Evolutionary conservation across 2,888 invertebrate species (phyloP).

Genomic region (Hydropsyche betteni): DNA sequence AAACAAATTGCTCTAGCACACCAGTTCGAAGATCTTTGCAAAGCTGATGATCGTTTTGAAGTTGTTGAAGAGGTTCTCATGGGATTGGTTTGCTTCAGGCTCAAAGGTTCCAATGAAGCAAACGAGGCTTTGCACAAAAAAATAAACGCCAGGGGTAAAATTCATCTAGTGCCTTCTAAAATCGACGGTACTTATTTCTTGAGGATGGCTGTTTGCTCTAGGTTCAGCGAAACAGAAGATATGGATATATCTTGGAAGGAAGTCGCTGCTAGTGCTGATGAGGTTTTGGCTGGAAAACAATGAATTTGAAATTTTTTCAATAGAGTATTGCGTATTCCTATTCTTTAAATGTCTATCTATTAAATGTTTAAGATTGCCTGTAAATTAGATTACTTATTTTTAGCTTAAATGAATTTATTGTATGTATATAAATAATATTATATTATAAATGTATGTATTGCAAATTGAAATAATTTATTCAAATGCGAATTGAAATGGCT

Average conservation of each 20-base stretch:
- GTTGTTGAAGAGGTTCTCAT: constrained; percentile 88
- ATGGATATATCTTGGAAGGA: constrained; percentile 89
- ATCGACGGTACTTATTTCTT: constrained; percentile 86
- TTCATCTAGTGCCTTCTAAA: constrained; percentile 92
- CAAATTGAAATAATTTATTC: not conserved
- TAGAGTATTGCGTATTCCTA: not conserved
- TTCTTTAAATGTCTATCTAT: not conserved
- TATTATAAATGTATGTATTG: too few species aligned
- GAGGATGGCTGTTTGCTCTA: constrained; percentile 89
- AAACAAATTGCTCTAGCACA: constrained; percentile 87
- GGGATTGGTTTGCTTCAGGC: constrained; percentile 95
- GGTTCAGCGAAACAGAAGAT: constrained; percentile 81
- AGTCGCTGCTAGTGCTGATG: constrained; percentile 77
- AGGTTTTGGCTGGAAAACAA: constrained; percentile 62
- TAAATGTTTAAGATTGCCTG: too few species aligned
- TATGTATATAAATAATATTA: not conserved
- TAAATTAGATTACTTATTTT: too few species aligned
- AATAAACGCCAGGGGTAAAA: constrained; percentile 89
- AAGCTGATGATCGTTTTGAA: constrained; percentile 85
- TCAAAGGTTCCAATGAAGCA: constrained; percentile 84
- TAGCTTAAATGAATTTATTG: not conserved
- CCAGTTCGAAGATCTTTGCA: constrained; percentile 83
- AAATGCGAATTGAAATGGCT: constrained; percentile 18
- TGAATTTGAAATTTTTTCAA: not conserved
- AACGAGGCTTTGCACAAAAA: constrained; percentile 84